Conservation (phyloP, 30 jellyfish, hydroid and myxozoan species). For the Chironex yamaguchii region DNA sequence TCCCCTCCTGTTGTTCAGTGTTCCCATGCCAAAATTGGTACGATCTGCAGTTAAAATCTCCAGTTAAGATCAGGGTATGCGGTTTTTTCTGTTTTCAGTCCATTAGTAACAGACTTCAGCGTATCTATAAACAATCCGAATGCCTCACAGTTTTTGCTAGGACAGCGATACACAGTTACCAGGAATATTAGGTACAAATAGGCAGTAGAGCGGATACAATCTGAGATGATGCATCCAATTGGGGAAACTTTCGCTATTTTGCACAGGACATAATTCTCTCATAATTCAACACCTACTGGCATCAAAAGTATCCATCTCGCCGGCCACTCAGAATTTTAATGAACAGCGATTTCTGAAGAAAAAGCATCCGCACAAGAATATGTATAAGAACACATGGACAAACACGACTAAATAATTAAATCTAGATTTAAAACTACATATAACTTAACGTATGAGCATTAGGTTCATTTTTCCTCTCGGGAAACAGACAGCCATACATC, state of each 20-base stretch:
- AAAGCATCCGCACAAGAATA: neutral
- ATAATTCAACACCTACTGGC: slow-evolving; percentile 3
- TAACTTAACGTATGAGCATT: slow-evolving; percentile 16
- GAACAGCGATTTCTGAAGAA: neutral
- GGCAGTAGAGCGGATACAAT: slow-evolving; percentile 49
- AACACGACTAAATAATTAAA: too few species aligned
- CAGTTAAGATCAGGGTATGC: too few species aligned
- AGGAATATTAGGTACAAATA: slow-evolving; percentile 17
- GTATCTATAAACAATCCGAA: too few species aligned
- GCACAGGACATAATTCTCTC: slow-evolving; percentile 1
- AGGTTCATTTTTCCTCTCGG: slow-evolving; percentile 14
- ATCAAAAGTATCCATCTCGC: slow-evolving; percentile 36
- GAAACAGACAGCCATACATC: slow-evolving; percentile 28
- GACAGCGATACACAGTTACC: too few species aligned
- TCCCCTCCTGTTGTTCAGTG: too few species aligned
- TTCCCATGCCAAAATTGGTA: too few species aligned
- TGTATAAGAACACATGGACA: too few species aligned
- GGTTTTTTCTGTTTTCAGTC: too few species aligned
- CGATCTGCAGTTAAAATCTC: too few species aligned
- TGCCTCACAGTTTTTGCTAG: too few species aligned
- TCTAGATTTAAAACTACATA: neutral
- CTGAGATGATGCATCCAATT: neutral
- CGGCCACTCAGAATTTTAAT: slow-evolving; percentile 44
- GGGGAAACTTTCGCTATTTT: neutral
- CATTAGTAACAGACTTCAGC: too few species aligned